These are phyloP conservation scores for Thera obeliscata DNA, from an alignment of 2,888 invertebrate species.

Conservation along the genomic window DNA sequence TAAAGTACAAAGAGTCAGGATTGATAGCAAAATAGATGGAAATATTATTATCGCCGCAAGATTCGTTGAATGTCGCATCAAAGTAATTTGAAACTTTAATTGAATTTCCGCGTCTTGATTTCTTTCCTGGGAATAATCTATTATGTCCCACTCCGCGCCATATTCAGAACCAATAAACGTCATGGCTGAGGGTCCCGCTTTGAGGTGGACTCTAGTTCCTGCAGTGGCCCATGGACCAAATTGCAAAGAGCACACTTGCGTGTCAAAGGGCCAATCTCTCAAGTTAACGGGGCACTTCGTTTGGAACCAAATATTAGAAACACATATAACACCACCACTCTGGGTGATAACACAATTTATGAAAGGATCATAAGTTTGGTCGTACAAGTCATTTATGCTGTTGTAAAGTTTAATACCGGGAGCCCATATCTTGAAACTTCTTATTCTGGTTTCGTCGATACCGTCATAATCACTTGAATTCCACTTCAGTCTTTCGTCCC, in stretches of 20 bases:
- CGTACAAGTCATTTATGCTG: constrained; percentile 23
- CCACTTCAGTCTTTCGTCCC: constrained; percentile 54
- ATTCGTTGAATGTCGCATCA: constrained; percentile 36
- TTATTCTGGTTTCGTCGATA: constrained; percentile 28
- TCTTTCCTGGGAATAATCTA: constrained; percentile 21
- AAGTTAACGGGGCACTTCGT: constrained; percentile 38
- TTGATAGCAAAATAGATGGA: constrained; percentile 38
- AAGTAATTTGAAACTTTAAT: constrained; percentile 31
- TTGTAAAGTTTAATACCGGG: constrained; percentile 49
- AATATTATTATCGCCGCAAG: constrained; percentile 38
- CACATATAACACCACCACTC: constrained; percentile 33
- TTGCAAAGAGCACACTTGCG: constrained; percentile 42
- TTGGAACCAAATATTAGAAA: neutral
- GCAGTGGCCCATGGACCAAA: constrained; percentile 32
- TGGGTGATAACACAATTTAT: constrained; percentile 30
- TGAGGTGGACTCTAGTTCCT: constrained; percentile 29
- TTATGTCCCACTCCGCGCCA: constrained; percentile 49
- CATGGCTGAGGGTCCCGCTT: constrained; percentile 25
- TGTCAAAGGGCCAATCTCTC: constrained; percentile 49
- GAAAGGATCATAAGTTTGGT: neutral
- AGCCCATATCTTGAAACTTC: constrained; percentile 43
- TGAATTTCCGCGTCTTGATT: constrained; percentile 24
- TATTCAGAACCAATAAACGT: constrained; percentile 35
- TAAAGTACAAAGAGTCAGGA: constrained; percentile 36
- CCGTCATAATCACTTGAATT: constrained; percentile 49